These are phyloP conservation scores for Antidorcas marsupialis DNA, from an alignment of 2,113 vertebrate genomes.

Conservation along the genomic window DNA sequence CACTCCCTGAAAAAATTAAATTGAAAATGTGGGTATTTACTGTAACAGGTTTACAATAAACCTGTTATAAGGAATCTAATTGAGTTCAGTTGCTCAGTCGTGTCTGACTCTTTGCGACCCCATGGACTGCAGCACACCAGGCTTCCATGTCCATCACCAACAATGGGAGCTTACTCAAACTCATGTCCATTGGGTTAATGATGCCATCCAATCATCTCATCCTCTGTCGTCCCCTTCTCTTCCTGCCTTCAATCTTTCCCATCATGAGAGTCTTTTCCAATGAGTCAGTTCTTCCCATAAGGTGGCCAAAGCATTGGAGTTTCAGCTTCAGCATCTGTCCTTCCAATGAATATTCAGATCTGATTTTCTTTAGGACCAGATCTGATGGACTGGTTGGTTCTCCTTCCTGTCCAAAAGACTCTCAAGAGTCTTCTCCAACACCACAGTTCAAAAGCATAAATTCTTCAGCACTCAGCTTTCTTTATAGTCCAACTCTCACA, in stretches of 20 bases:
- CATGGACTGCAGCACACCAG: background rate
- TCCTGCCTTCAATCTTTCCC: background rate
- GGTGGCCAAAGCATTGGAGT: background rate
- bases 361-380: background rate
- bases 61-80: background rate
- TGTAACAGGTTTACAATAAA: background rate
- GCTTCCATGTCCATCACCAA: background rate
- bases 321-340: background rate
- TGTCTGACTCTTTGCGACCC: background rate
- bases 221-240: fast-evolving
- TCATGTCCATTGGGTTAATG: background rate
- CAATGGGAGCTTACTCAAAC: background rate
- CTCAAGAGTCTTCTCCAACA: background rate
- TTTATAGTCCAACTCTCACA: background rate
- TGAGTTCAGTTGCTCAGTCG: background rate
- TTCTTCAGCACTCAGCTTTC: background rate
- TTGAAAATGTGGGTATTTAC: background rate
- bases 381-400: background rate
- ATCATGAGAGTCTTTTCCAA: background rate
- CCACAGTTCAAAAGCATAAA: background rate
- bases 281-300: background rate
- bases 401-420: background rate
- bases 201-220: background rate
- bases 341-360: background rate
- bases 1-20: background rate